These are phyloP conservation scores for Yponomeuta plumbellus DNA, from an alignment of 2,888 invertebrate genomes.

Conservation along the genomic window DNA sequence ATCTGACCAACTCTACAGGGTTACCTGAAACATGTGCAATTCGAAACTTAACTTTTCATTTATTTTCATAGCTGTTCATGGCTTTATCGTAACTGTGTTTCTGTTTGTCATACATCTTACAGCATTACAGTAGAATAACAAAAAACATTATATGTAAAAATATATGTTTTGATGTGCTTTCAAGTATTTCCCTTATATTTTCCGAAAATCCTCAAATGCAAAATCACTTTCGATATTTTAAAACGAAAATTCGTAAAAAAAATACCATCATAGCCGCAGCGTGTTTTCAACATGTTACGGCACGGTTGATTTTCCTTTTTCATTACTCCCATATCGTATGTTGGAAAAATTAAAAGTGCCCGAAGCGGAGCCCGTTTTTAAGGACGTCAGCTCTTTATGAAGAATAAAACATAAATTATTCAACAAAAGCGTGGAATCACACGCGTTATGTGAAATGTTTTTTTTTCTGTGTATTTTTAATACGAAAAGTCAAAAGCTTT, in stretches of 20 bases:
- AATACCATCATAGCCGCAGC: not conserved
- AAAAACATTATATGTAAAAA: no score
- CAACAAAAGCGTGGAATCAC: slow-evolving; percentile 47
- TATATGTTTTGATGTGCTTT: no score
- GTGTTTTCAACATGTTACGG: not conserved
- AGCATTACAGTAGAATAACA: no score
- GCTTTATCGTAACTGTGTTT: no score
- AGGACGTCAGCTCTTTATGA: slow-evolving; percentile 40
- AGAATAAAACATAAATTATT: slow-evolving; percentile 65
- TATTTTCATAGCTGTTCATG: no score
- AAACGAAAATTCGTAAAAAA: not conserved
- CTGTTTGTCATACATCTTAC: no score
- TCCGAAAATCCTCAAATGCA: no score
- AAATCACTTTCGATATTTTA: not conserved
- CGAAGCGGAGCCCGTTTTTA: slow-evolving; percentile 39
- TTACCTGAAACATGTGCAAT: no score
- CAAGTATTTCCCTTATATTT: no score
- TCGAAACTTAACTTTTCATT: no score
- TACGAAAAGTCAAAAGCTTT: not conserved
- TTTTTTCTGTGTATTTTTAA: not conserved
- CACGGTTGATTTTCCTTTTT: slow-evolving; percentile 4
- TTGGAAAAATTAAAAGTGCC: slow-evolving; percentile 43
- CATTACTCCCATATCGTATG: not conserved
- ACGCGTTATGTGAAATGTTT: not conserved
- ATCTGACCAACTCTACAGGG: no score